Evolutionary conservation across 2,797 vertebrate genomes (phyloP).

Genomic region (Darevskia mixta): DNA sequence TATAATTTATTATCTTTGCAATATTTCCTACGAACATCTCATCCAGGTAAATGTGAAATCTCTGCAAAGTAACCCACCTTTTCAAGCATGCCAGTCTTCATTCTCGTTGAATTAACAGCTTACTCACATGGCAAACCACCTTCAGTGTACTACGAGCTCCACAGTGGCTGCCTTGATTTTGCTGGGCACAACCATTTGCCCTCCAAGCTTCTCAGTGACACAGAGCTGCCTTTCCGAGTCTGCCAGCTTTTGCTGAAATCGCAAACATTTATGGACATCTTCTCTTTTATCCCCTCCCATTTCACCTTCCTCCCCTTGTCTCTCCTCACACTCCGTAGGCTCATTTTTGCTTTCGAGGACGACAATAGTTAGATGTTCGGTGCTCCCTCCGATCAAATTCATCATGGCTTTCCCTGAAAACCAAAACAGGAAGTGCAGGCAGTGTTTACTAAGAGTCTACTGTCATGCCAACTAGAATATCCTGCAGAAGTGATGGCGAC

Average conservation of each 20-base stretch:
- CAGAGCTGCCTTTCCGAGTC: slow-evolving; percentile 46
- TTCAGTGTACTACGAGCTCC: not conserved
- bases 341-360: slow-evolving; percentile 75
- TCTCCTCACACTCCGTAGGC: slow-evolving; percentile 10
- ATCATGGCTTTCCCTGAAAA: slow-evolving; percentile 92
- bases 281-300: slow-evolving; percentile 14
- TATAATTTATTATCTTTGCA: slow-evolving; percentile 17
- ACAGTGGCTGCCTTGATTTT: slow-evolving; percentile 24
- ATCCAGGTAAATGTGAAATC: not conserved
- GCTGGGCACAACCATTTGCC: rapidly evolving
- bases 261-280: slow-evolving; percentile 50
- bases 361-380: slow-evolving; percentile 83
- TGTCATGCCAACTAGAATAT: not conserved
- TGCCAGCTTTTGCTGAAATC: slow-evolving; percentile 38
- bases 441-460: slow-evolving; percentile 3
- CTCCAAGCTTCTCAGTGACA: slow-evolving; percentile 44
- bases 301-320: slow-evolving; percentile 24
- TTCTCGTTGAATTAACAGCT: not conserved
- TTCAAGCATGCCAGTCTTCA: not conserved
- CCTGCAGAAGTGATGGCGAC: slow-evolving; percentile 19
- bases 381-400: slow-evolving; percentile 93
- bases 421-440: slow-evolving; percentile 42
- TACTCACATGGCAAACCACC: not conserved
- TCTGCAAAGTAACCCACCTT: not conserved
- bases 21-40: not conserved